phyloP scores from a whole-genome alignment of 2,888 invertebrate species.

The Ormyrus thymus region DNA sequence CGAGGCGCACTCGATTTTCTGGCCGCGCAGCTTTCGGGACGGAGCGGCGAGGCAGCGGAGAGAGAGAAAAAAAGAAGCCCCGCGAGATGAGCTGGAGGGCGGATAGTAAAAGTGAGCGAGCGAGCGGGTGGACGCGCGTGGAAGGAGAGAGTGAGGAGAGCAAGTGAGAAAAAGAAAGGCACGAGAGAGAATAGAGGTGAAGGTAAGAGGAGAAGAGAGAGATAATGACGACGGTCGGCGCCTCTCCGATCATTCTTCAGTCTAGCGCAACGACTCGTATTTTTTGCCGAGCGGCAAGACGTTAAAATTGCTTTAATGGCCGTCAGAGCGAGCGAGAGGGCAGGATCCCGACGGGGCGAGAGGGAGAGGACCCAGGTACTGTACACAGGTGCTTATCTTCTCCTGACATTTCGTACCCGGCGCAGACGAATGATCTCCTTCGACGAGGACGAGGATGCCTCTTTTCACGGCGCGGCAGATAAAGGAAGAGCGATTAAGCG shows the following conservation, averaged over 20 bases:
- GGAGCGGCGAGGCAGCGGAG: constrained; percentile 31
- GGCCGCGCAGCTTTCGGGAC: constrained; percentile 26
- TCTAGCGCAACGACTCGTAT: constrained; percentile 72
- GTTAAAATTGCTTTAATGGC: constrained; percentile 73
- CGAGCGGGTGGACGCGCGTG: not conserved
- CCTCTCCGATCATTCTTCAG: constrained; percentile 74
- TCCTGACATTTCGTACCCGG: constrained; percentile 47
- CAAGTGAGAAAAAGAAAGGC: constrained; percentile 54
- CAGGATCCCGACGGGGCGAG: constrained; percentile 5
- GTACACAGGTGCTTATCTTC: constrained; percentile 58
- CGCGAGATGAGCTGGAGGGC: constrained; percentile 30
- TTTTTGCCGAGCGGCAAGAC: constrained; percentile 70
- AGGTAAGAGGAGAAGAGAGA: constrained; percentile 60
- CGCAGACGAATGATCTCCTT: constrained; percentile 54
- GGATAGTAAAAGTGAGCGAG: constrained; percentile 48
- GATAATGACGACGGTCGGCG: constrained; percentile 68
- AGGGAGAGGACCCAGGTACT: constrained; percentile 40
- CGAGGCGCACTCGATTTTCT: constrained; percentile 56
- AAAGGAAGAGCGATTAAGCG: constrained; percentile 24
- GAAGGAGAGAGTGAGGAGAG: constrained; percentile 40
- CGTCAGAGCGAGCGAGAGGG: constrained; percentile 34
- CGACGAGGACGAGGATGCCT: constrained; percentile 14
- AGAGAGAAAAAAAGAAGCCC: constrained; percentile 19
- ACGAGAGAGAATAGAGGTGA: constrained; percentile 50
- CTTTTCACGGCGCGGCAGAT: constrained; percentile 25